These are phyloP conservation scores for Rhodeus uyekii DNA, from an alignment of 2,797 vertebrate genomes.

Conservation along the genomic window DNA sequence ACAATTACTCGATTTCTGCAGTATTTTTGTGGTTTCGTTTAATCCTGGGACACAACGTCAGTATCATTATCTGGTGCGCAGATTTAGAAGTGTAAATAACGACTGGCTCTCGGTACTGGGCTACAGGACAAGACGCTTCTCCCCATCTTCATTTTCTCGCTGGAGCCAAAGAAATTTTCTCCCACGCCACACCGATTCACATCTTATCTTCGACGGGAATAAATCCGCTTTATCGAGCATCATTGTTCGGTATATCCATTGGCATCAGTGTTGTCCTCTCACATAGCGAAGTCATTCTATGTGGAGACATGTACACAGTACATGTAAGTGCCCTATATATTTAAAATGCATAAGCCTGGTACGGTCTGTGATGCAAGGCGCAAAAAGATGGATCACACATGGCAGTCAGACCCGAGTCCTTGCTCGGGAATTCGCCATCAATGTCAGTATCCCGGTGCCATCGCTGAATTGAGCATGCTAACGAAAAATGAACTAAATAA, in stretches of 20 bases:
- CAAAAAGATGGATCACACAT: slow-evolving; percentile 40
- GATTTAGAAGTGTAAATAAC: slow-evolving; percentile 51
- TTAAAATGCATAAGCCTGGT: slow-evolving; percentile 55
- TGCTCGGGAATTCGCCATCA: slow-evolving; percentile 50
- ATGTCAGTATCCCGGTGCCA: slow-evolving; percentile 36
- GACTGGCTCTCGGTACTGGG: slow-evolving; percentile 46
- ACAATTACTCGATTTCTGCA: slow-evolving; percentile 22
- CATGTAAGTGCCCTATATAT: slow-evolving; percentile 60
- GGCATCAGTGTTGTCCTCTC: slow-evolving; percentile 53
- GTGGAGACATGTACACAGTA: slow-evolving; percentile 58
- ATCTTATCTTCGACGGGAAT: slow-evolving; percentile 46
- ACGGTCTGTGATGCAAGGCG: slow-evolving; percentile 46
- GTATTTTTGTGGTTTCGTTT: slow-evolving; percentile 25
- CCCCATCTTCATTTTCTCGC: slow-evolving; percentile 55
- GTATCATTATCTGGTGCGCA: slow-evolving; percentile 49
- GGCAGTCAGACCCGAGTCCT: slow-evolving; percentile 48
- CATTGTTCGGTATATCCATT: slow-evolving; percentile 50
- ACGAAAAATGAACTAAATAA: slow-evolving; percentile 37
- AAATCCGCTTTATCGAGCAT: slow-evolving; percentile 23
- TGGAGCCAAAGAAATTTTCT: slow-evolving; percentile 51
- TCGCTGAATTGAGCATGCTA: slow-evolving; percentile 38
- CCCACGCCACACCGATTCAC: slow-evolving; percentile 54
- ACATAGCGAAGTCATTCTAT: slow-evolving; percentile 60
- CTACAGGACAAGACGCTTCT: slow-evolving; percentile 61
- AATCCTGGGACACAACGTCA: slow-evolving; percentile 38